Conservation (phyloP, 2,888 invertebrate species). For the Macroteleia sp. region DNA sequence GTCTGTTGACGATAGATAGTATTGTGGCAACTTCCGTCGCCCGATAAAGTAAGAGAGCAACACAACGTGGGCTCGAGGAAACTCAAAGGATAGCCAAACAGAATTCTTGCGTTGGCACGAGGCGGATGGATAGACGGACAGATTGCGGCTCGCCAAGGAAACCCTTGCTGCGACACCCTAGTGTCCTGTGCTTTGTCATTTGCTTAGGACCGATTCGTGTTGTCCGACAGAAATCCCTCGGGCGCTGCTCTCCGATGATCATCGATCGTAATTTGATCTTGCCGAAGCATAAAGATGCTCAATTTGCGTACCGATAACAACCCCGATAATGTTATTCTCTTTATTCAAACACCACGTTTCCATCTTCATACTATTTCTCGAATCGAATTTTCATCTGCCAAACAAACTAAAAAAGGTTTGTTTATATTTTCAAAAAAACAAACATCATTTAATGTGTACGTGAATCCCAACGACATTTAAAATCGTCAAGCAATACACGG, state of each 20-base stretch:
- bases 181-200: constrained; percentile 77
- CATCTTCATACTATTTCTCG: no score
- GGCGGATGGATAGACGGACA: constrained; percentile 75
- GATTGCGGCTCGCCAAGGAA: constrained; percentile 81
- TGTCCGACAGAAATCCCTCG: constrained; percentile 68
- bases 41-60: constrained; percentile 75
- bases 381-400: not conserved
- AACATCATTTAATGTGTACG: no score
- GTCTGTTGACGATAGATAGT: constrained; percentile 76
- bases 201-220: constrained; percentile 78
- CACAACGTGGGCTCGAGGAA: constrained; percentile 75
- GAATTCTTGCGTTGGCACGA: constrained; percentile 74
- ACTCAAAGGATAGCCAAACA: constrained; percentile 76
- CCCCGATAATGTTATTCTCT: constrained; percentile 40
- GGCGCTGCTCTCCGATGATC: constrained; percentile 70
- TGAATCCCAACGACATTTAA: not conserved
- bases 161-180: constrained; percentile 67
- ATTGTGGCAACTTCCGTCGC: constrained; percentile 78
- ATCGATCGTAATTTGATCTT: constrained; percentile 80
- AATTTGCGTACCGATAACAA: constrained; percentile 42
- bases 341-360: constrained; percentile 16
- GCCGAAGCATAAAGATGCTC: constrained; percentile 62
- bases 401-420: no score
- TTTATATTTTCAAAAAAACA: no score
- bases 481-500: not conserved